Evolutionary conservation across 2,797 vertebrate genomes (phyloP).

Genomic region (Dromococcyx pavoninus): DNA sequence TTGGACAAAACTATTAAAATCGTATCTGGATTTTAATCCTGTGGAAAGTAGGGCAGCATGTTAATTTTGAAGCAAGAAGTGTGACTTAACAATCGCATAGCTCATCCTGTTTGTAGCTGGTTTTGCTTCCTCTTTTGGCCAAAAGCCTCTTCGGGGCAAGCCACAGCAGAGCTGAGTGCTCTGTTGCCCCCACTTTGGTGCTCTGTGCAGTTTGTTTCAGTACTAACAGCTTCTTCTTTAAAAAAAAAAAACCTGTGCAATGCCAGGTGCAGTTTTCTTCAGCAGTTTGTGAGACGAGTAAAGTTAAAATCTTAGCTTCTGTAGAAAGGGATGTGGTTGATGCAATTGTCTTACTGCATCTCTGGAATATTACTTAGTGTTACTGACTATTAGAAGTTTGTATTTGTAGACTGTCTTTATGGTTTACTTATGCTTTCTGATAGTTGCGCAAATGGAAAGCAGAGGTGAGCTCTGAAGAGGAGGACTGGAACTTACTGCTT

Average conservation of each 20-base stretch:
- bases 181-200: neutral
- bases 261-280: neutral
- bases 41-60: neutral
- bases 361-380: neutral
- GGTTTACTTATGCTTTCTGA: neutral
- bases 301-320: neutral
- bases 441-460: neutral
- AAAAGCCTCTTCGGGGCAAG: neutral
- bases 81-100: neutral
- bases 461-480: neutral
- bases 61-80: neutral
- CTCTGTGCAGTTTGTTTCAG: neutral
- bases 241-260: neutral
- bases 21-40: neutral
- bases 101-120: neutral
- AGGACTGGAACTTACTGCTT: neutral
- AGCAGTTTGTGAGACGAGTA: neutral
- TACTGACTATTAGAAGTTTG: neutral
- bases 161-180: neutral
- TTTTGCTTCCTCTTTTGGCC: conserved; percentile 31
- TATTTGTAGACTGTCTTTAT: neutral
- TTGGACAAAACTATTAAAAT: neutral
- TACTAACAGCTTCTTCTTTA: neutral
- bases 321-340: neutral
- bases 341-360: neutral